Evolutionary conservation across 2,797 vertebrate species (phyloP).

Genomic region (Paguma larvata): DNA sequence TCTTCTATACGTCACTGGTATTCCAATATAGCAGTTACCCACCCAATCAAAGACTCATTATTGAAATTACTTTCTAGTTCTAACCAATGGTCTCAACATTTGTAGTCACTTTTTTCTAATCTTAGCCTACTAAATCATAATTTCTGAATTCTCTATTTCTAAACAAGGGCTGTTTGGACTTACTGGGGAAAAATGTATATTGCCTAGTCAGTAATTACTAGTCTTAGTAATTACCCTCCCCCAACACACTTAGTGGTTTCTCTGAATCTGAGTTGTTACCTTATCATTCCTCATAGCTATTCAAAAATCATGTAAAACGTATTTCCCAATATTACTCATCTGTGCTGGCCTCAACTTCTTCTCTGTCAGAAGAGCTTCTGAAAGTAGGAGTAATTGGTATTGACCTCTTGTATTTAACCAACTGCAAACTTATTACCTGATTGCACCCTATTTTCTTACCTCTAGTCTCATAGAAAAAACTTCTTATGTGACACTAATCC

Average conservation of each 20-base stretch:
- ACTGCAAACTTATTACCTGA: background rate
- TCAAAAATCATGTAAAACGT: background rate
- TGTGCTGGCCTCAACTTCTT: background rate
- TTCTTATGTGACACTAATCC: background rate
- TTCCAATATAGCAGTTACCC: background rate
- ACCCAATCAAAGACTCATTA: background rate
- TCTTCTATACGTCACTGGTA: background rate
- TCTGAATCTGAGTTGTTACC: background rate
- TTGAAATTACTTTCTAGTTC: background rate
- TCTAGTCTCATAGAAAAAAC: background rate
- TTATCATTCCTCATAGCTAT: background rate
- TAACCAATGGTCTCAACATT: background rate
- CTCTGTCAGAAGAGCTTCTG: background rate
- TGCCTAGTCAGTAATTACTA: background rate
- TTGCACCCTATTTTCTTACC: background rate
- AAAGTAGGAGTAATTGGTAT: background rate
- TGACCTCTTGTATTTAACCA: background rate
- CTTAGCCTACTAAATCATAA: background rate
- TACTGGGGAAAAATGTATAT: background rate
- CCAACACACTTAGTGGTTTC: background rate
- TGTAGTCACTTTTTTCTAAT: background rate
- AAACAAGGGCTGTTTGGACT: background rate
- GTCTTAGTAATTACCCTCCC: background rate
- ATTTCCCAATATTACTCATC: background rate
- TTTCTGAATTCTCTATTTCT: constrained; percentile 47